Conservation (phyloP, 53 echinoderm and acorn worm genomes). For the Hippasteria phrygiana region DNA sequence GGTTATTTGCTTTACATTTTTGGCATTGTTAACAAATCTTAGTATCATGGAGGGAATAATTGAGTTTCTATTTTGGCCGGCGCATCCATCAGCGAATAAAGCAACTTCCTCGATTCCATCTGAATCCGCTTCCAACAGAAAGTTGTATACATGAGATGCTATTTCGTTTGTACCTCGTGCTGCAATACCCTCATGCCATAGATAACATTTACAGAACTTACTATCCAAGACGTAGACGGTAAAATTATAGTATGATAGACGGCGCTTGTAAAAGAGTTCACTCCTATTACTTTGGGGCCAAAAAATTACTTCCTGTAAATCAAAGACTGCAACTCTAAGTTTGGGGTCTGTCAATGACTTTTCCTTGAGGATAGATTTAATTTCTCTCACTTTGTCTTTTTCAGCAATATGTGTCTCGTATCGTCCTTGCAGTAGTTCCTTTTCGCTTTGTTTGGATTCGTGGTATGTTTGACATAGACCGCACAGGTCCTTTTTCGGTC, state of each 20-base stretch:
- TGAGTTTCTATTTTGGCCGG: no score
- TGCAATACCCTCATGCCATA: conserved; percentile 71
- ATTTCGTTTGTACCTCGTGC: conserved; percentile 71
- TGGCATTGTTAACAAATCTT: no score
- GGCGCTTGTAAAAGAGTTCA: conserved; percentile 37
- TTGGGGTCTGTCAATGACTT: conserved; percentile 26
- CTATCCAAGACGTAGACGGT: conserved; percentile 43
- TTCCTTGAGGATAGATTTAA: conserved; percentile 28
- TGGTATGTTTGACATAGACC: conserved; percentile 28
- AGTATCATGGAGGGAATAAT: no score
- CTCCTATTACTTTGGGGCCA: conserved; percentile 13
- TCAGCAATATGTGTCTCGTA: conserved; percentile 14
- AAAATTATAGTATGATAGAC: conserved; percentile 42
- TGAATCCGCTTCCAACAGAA: no score
- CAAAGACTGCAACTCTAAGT: conserved; percentile 28
- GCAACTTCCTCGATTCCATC: no score
- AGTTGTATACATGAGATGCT: no score
- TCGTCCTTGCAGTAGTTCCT: conserved; percentile 22
- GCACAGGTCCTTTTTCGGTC: conserved; percentile 32
- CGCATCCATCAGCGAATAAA: no score
- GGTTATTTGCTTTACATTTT: no score
- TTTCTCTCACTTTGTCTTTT: conserved; percentile 24
- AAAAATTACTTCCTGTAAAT: conserved; percentile 26
- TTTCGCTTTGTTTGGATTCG: not conserved
- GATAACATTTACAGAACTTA: conserved; percentile 57